Conservation (phyloP, 1,140 invertebrate genomes). For the Pseudomyrmex pallidus region DNA sequence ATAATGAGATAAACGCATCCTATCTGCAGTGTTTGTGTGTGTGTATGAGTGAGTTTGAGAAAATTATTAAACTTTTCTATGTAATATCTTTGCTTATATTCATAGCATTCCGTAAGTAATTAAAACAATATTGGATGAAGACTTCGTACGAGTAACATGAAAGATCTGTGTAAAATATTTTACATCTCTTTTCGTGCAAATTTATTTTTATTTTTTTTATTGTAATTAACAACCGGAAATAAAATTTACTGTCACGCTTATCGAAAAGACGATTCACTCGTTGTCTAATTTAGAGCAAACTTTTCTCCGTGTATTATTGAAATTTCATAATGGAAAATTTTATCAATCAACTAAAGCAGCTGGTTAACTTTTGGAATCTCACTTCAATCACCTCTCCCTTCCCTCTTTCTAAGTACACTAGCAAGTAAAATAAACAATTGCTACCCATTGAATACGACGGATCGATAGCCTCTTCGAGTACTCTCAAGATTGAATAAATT, state of each 20-base stretch:
- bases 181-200: neutral
- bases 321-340: conserved; percentile 45
- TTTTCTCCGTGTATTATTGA: conserved; percentile 34
- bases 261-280: neutral
- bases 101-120: conserved; percentile 24
- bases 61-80: conserved; percentile 38
- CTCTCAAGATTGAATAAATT: conserved; percentile 57
- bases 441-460: conserved; percentile 49
- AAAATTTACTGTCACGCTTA: neutral
- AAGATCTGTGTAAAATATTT: neutral
- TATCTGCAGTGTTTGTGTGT: neutral
- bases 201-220: neutral
- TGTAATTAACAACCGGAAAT: neutral
- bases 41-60: neutral
- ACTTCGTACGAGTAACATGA: neutral
- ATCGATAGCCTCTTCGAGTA: conserved; percentile 50
- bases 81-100: conserved; percentile 19
- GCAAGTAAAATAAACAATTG: conserved; percentile 57
- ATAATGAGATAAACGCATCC: conserved; percentile 41
- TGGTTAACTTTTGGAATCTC: conserved; percentile 58
- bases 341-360: conserved; percentile 38
- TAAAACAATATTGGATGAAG: neutral
- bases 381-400: conserved; percentile 2
- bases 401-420: neutral
- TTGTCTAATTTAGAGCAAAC: conserved; percentile 35